A percentile compares a stretch with the other conserved stretches of the same genome.
phyloP scores from a whole-genome alignment of 2,888 invertebrate species.

The Cryptus armator region DNA sequence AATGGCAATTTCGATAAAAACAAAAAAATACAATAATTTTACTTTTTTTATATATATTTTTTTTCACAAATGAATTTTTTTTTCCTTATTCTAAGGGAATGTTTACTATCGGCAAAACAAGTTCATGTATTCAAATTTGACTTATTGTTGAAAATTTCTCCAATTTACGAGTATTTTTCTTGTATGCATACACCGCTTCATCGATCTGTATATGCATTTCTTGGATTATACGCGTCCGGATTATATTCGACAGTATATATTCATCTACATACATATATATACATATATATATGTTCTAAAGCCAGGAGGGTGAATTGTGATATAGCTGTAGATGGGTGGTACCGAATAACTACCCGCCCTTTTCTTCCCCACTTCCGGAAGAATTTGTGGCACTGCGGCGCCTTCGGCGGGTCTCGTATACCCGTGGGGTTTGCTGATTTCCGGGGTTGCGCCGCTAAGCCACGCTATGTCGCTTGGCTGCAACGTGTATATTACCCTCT shows the following conservation, averaged over 20 bases:
- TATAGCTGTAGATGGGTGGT: slow-evolving; percentile 66
- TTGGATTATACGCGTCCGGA: neutral
- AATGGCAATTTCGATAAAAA: too few relatives aligned
- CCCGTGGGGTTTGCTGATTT: slow-evolving; percentile 71
- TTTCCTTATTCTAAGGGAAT: too few relatives aligned
- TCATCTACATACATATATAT: neutral
- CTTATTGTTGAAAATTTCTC: neutral
- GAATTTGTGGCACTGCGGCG: slow-evolving; percentile 65
- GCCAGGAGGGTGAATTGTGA: slow-evolving; percentile 23
- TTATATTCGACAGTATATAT: neutral
- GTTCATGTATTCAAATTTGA: too few relatives aligned
- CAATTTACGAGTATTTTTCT: neutral
- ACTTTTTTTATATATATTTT: too few relatives aligned
- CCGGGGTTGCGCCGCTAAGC: slow-evolving; percentile 72
- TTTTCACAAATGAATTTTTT: neutral
- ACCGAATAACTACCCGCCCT: slow-evolving; percentile 76
- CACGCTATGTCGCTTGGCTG: slow-evolving; percentile 71
- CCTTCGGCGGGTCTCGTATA: slow-evolving; percentile 44
- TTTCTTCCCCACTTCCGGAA: slow-evolving; percentile 75
- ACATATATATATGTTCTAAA: neutral
- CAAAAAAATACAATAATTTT: too few relatives aligned
- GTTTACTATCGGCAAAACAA: neutral
- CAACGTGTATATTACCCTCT: slow-evolving; percentile 25
- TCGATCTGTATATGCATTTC: neutral
- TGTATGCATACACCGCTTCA: neutral